phyloP scores from a whole-genome alignment of 2,113 vertebrate genomes.

The Dermatemys mawii region DNA sequence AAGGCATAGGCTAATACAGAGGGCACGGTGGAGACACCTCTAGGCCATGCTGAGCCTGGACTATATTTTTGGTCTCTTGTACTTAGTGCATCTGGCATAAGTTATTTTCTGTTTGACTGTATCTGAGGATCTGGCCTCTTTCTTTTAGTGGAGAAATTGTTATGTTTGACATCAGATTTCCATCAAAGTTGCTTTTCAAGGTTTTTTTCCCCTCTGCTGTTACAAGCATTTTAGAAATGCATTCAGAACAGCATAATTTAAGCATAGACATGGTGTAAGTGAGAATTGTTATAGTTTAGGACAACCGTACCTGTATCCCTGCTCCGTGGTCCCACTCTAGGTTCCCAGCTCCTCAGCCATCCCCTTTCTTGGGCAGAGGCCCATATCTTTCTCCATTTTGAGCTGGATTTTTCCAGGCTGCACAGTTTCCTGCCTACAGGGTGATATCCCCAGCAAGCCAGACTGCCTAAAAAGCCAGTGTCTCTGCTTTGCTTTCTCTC shows the following conservation, averaged over 20 bases:
- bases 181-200: neutral
- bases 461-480: neutral
- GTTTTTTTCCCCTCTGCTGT: neutral
- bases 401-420: neutral
- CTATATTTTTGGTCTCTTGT: neutral
- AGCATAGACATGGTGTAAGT: neutral
- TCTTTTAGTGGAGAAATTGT: neutral
- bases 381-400: neutral
- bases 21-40: neutral
- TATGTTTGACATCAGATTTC: neutral
- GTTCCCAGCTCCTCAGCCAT: neutral
- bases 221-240: neutral
- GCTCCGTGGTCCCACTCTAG: neutral
- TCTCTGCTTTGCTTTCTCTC: neutral
- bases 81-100: neutral
- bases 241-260: neutral
- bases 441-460: neutral
- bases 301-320: neutral
- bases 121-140: neutral
- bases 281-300: neutral
- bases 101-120: neutral
- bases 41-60: neutral
- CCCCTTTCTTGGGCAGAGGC: too few relatives aligned
- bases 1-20: neutral
- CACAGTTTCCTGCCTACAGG: neutral